Evolutionary conservation across 2,113 vertebrate genomes (phyloP), one percentile per base, ranked within the genome.

Genomic region (Eupsittula cactorum): DNA sequence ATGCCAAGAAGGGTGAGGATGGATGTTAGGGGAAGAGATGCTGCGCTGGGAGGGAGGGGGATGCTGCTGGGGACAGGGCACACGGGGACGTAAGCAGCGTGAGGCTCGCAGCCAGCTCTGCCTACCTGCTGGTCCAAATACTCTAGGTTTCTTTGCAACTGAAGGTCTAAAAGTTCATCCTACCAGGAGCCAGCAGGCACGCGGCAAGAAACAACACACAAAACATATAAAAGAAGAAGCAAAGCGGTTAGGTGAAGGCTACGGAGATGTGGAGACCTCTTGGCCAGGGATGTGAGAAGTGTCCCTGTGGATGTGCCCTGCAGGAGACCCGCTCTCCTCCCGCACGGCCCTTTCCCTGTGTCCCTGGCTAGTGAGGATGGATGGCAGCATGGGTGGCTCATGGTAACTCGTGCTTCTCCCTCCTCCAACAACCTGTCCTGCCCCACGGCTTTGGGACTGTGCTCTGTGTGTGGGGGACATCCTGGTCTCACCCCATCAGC

Each of bases 71-170:
- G 82, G 90, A 90, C 12, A 25, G 84, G 81, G 35, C 27, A 77
- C 47, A 44, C 2, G 18, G 69, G 42, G 13, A 19, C 8, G 16
- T 46, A 59, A 96, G 95, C 94, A 92, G 95, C 20, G 41, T 91
- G 95, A 85, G 89, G 89, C 75, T 97, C 42, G 95, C 94, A 63
- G 65, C 97, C 96, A 98, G 98, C 98, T 98, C 97, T 96, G 98
- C 98, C 98, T 99, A 99, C 99, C 99, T 99, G 99, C 97, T 99
- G 99, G 97, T 99, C 99, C 98, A 99, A 98, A 98, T 99, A 99
- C 89, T 99, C 99, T 98, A 99, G 98, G 98, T 99, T 99, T 98
- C 99, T 99, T 98, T 99, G 99, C 96, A 99, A 99, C 97, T 99
- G 99, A 97, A 99, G 98, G 97, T 99, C 99, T 99, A 99, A 99